Conservation (phyloP, 2,113 vertebrate genomes). For the Xiphophorus couchianus region DNA sequence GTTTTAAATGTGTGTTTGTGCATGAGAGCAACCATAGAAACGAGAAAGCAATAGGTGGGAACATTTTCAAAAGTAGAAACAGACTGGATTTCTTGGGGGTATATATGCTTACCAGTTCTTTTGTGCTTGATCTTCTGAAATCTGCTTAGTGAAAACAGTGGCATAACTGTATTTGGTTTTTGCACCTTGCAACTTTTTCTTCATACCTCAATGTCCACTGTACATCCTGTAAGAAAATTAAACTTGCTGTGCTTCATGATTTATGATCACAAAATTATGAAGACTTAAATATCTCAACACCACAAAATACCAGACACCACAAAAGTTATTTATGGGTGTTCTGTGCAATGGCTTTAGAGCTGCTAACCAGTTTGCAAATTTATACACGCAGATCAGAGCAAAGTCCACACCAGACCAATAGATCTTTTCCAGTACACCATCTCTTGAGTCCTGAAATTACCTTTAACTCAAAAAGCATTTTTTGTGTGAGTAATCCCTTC, state of each 20-base stretch:
- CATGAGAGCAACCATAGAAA: constrained; percentile 68
- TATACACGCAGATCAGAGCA: not conserved
- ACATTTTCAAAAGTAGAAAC: constrained; percentile 70
- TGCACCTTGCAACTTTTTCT: constrained; percentile 55
- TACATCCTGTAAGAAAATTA: constrained; percentile 58
- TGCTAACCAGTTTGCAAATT: constrained; percentile 1
- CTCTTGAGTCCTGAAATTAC: not conserved
- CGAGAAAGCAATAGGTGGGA: constrained; percentile 65
- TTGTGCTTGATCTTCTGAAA: constrained; percentile 55
- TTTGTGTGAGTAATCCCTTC: no score
- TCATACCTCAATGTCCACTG: constrained; percentile 51
- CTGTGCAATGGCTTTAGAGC: not conserved
- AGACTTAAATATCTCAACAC: constrained; percentile 56
- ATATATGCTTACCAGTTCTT: constrained; percentile 46
- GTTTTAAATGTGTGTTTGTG: constrained; percentile 55
- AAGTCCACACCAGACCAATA: not conserved
- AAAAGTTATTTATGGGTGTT: constrained; percentile 38
- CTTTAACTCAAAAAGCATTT: not conserved
- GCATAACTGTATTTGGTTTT: constrained; percentile 25
- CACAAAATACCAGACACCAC: constrained; percentile 48
- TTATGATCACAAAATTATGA: constrained; percentile 49
- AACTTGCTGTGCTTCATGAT: constrained; percentile 37
- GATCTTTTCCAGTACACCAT: not conserved
- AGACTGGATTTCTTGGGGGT: constrained; percentile 63
- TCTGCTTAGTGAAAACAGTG: constrained; percentile 48